Conservation (phyloP, 2,888 invertebrate genomes). For the Pterostichus niger region DNA sequence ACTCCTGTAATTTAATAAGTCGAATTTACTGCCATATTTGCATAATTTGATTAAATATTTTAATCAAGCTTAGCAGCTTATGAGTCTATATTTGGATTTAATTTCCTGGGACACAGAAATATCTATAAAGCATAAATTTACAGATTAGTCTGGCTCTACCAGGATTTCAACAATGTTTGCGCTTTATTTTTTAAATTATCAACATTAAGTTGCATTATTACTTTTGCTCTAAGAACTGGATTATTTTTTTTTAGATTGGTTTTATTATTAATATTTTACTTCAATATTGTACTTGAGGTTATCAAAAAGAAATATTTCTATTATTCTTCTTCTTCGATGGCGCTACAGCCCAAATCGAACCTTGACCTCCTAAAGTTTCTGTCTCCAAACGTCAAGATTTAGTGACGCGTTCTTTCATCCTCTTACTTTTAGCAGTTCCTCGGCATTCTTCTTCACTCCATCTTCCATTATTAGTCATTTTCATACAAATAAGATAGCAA, state of each 20-base stretch:
- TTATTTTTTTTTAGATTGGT: constrained; percentile 31
- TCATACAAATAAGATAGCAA: too few relatives aligned
- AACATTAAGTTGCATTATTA: constrained; percentile 49
- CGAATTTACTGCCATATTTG: constrained; percentile 62
- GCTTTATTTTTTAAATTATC: constrained; percentile 35
- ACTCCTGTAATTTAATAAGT: constrained; percentile 53
- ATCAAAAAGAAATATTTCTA: too few relatives aligned
- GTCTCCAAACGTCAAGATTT: too few relatives aligned
- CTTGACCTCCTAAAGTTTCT: too few relatives aligned
- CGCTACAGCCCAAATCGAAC: too few relatives aligned
- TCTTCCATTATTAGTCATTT: too few relatives aligned
- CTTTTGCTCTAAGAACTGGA: constrained; percentile 1
- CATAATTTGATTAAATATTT: constrained; percentile 65
- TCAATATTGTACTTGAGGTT: not conserved
- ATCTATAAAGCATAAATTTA: constrained; percentile 44
- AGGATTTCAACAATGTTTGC: constrained; percentile 33
- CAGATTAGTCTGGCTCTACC: constrained; percentile 12
- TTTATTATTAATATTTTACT: constrained; percentile 37
- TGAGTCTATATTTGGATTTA: constrained; percentile 61
- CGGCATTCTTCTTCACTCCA: too few relatives aligned
- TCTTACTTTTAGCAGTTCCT: too few relatives aligned
- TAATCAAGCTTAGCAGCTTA: constrained; percentile 64
- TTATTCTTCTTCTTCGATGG: too few relatives aligned
- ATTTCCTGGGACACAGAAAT: constrained; percentile 52
- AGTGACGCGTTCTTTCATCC: too few relatives aligned